phyloP scores from a whole-genome alignment of 2,888 invertebrate genomes.

The Cyclophora albipunctata region DNA sequence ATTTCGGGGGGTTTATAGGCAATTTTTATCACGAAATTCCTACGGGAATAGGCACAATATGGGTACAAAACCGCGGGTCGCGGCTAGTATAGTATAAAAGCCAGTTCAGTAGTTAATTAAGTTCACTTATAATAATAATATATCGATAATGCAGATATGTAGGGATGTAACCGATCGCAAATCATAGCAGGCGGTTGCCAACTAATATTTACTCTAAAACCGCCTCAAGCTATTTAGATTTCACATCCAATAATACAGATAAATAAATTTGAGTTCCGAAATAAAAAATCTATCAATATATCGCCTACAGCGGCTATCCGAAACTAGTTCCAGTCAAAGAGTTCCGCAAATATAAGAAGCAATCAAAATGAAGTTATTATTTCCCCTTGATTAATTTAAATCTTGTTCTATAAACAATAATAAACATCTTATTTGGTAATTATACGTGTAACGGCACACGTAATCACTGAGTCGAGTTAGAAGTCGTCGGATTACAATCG shows the following conservation, averaged over 20 bases:
- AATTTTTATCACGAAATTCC: too few relatives aligned
- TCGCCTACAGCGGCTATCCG: slow-evolving; percentile 9
- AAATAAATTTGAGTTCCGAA: not conserved
- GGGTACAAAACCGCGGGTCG: too few relatives aligned
- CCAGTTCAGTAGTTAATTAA: too few relatives aligned
- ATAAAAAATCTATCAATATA: slow-evolving; percentile 14
- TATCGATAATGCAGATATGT: too few relatives aligned
- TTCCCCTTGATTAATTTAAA: slow-evolving; percentile 45
- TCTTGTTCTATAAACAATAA: slow-evolving; percentile 42
- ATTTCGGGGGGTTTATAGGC: too few relatives aligned
- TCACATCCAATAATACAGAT: slow-evolving; percentile 6
- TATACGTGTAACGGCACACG: slow-evolving; percentile 40
- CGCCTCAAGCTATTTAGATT: slow-evolving; percentile 12
- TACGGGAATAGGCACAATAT: too few relatives aligned
- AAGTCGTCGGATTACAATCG: slow-evolving; percentile 22
- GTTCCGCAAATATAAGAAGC: slow-evolving; percentile 27
- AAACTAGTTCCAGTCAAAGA: slow-evolving; percentile 4
- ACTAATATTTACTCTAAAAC: slow-evolving; percentile 4
- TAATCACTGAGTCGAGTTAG: slow-evolving; percentile 23
- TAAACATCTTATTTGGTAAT: slow-evolving; percentile 52
- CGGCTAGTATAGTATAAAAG: too few relatives aligned
- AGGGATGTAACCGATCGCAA: too few relatives aligned
- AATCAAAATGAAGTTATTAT: slow-evolving; percentile 44
- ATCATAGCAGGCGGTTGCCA: too few relatives aligned
- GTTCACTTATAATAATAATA: too few relatives aligned